Evolutionary conservation across 1,140 invertebrate species (phyloP), one percentile per base, ranked within the genome.

Genomic region (Gerris buenoi): DNA sequence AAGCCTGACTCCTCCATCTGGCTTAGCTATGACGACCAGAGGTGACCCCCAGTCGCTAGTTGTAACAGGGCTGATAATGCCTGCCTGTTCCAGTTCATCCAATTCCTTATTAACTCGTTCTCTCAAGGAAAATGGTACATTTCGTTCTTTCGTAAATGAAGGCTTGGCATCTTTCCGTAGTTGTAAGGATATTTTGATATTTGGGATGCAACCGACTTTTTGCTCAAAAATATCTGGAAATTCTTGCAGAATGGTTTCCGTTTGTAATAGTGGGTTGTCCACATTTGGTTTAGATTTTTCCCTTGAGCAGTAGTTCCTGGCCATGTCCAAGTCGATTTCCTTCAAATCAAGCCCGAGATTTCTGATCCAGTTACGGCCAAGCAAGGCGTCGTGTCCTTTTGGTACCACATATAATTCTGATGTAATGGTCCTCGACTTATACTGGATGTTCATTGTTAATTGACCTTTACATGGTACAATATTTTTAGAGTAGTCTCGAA

Each of bases 11-110:
- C 28, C 67, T 58, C 72, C 73, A 66, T 76, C 69, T 23, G 70
- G 59, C 70, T 79, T 79, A 3, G 74, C 62, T n/a, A 79, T 72
- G 1, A 74, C 71, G 3, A 79, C 77, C 23, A 74, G 68, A 0
- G 77, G 77, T 29, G 76, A 72, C 13, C 73, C 76, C 76, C 77
- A 79, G 25, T 72, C 72, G 27, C 67, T 72, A 15, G 71, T 25
- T 1, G 61, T 27, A 1, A 63, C 61, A 27, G 61, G 15, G 2
- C 2, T 71, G 66, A 10, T 73, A 73, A 68, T 27, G 65, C 25
- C 15, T 27, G 18, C 22, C n/a, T 56, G 10, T 56, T 56, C 46
- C 10, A 56, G 46, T 13, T 10, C 10, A n/a, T 56, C 46, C 10
- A 56, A n/a, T n/a, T 56, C 46, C 46, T n/a, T 56, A 13, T 56